Percentiles rank a stretch among this genome's conserved stretches.
Evolutionary conservation across 2,888 invertebrate species (phyloP).

Genomic region (Pollenia angustigena): DNA sequence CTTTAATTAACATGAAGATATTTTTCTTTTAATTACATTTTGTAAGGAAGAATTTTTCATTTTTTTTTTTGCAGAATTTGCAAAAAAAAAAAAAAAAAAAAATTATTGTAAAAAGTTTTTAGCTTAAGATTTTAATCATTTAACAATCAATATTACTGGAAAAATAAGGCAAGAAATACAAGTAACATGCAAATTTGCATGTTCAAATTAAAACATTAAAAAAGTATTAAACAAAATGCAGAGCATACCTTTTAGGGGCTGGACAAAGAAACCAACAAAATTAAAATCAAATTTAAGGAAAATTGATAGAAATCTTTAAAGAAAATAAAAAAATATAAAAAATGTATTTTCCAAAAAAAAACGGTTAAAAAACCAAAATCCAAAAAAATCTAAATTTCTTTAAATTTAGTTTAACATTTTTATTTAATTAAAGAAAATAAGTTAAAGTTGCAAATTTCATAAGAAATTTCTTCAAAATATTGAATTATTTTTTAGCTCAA

Average conservation of each 20-base stretch:
- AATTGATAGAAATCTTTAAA: not conserved
- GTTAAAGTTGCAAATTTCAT: too few relatives aligned
- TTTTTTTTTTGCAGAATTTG: conserved; percentile 9
- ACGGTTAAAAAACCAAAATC: not conserved
- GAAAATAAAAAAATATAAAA: not conserved
- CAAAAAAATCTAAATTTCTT: too few relatives aligned
- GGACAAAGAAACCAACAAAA: conserved; percentile 15
- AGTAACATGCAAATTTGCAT: conserved; percentile 65
- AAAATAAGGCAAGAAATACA: not conserved
- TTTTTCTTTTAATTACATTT: conserved; percentile 71
- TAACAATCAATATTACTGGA: conserved; percentile 64
- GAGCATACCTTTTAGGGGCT: conserved; percentile 33
- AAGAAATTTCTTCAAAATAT: too few relatives aligned
- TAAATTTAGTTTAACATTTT: too few relatives aligned
- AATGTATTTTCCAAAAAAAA: not conserved
- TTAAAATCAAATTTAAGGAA: not conserved
- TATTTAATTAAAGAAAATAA: too few relatives aligned
- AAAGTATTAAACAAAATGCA: conserved; percentile 45
- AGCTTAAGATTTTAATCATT: conserved; percentile 63
- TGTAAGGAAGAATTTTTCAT: not conserved
- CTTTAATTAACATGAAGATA: conserved; percentile 73
- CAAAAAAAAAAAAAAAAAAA: conserved; percentile 22
- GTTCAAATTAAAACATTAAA: conserved; percentile 60
- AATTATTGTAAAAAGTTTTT: conserved; percentile 41
- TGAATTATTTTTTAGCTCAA: too few relatives aligned